Evolutionary conservation across 2,888 invertebrate species (phyloP).

Genomic region (Acleris cristana): DNA sequence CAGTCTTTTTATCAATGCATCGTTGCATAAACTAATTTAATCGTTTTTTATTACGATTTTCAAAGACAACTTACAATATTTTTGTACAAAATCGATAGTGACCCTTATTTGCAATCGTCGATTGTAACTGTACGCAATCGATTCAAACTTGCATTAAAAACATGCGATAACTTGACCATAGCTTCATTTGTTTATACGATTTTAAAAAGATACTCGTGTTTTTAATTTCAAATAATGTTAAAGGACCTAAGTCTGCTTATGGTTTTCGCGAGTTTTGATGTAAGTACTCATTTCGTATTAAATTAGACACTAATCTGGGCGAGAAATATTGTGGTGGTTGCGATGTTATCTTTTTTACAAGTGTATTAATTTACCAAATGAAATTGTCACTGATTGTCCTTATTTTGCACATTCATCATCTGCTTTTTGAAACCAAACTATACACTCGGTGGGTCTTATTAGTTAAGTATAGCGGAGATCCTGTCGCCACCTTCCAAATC

Average conservation of each 20-base stretch:
- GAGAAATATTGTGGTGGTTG: too few species aligned
- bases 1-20: not conserved
- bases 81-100: slow-evolving; percentile 16
- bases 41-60: too few species aligned
- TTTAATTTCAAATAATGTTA: slow-evolving; percentile 24
- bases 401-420: too few species aligned
- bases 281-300: not conserved
- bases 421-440: too few species aligned
- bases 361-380: too few species aligned
- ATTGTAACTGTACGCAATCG: slow-evolving; percentile 18
- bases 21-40: not conserved
- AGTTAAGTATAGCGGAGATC: too few species aligned
- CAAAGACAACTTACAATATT: slow-evolving; percentile 1
- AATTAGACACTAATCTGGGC: too few species aligned
- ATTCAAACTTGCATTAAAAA: slow-evolving; percentile 26
- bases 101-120: slow-evolving; percentile 22
- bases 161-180: slow-evolving; percentile 1
- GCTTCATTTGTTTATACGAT: slow-evolving; percentile 23
- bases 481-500: too few species aligned
- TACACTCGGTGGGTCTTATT: too few species aligned
- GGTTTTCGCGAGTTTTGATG: slow-evolving; percentile 14
- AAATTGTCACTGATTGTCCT: too few species aligned
- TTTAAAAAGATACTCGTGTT: slow-evolving; percentile 16
- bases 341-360: too few species aligned
- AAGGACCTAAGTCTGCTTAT: slow-evolving; percentile 9